Conservation (phyloP, 1,140 invertebrate species). For the Prorops nasuta region DNA sequence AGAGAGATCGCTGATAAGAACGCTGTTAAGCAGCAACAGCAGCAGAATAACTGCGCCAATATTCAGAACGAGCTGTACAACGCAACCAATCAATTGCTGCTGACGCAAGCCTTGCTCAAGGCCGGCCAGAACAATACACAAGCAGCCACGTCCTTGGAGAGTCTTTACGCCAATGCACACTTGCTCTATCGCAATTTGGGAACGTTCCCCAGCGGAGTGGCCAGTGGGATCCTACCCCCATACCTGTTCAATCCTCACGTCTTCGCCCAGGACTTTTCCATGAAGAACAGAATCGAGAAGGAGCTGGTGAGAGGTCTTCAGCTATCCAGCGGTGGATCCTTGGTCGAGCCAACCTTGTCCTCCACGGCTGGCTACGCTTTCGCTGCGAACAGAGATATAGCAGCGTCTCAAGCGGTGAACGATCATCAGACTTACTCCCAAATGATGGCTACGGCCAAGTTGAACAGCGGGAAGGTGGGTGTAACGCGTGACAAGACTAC, state of each 20-base stretch:
- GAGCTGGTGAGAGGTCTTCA: slow-evolving; percentile 66
- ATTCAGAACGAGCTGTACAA: slow-evolving; percentile 52
- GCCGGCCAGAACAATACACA: slow-evolving; percentile 46
- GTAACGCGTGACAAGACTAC: slow-evolving; percentile 34
- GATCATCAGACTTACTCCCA: slow-evolving; percentile 23
- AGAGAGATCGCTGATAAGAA: not conserved
- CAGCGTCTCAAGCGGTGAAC: slow-evolving; percentile 15
- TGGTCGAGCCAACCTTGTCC: slow-evolving; percentile 58
- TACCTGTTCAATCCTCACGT: slow-evolving; percentile 60
- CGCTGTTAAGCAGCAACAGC: not conserved
- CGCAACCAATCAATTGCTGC: slow-evolving; percentile 53
- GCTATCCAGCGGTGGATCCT: slow-evolving; percentile 65
- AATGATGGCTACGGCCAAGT: slow-evolving; percentile 26
- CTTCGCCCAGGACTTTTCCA: slow-evolving; percentile 60
- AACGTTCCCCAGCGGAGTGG: slow-evolving; percentile 42
- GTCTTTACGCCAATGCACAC: slow-evolving; percentile 59
- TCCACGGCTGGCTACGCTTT: slow-evolving; percentile 29
- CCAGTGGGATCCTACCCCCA: slow-evolving; percentile 54
- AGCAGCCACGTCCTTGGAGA: slow-evolving; percentile 48
- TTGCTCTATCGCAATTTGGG: slow-evolving; percentile 52
- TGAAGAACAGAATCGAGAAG: slow-evolving; percentile 67
- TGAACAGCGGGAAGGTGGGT: slow-evolving; percentile 5
- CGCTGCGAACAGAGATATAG: slow-evolving; percentile 22
- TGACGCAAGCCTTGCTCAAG: slow-evolving; percentile 63
- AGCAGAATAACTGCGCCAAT: slow-evolving; percentile 16